Evolutionary conservation across 2,888 invertebrate genomes (phyloP), one percentile per base, ranked within the genome.

Genomic region (Caenorhabditis virilis): DNA sequence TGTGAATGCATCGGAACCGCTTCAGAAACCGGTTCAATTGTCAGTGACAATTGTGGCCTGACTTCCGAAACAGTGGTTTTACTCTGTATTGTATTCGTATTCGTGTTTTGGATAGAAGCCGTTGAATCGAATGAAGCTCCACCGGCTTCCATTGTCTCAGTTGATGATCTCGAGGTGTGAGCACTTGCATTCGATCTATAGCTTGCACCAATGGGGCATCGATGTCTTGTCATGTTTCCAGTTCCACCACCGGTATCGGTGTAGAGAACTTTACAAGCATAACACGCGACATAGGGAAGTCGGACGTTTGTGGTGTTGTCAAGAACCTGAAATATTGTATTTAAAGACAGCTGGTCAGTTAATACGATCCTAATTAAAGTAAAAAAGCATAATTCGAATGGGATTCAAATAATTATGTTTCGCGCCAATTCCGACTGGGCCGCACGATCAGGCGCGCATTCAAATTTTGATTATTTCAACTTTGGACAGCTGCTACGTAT

Each of bases 181-280:
- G 55, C 63, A 33, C 60, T 61, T 9, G 62, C 58, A 61, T 61
- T 67, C n/a, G 59, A 61, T 18, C 78, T 64, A 46, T 78, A 78
- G 58, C 76, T 76, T 46, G 54, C 66, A 25, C 78, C 77, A 35
- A 77, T 66, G 2, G 75, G 74, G 41, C 80, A 80, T 16, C 81
- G 63, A 62, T 81, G 81, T 2, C 81, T 50, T 15, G 81, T 81
- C 81, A 81, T 81, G 57, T 81, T 80, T 4, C 80, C 80, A 18
- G 80, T 80, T 25, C 80, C 80, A 18, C 80, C 80, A 16, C 80
- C 80, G 7, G 80, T 80, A 58, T 80, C 81, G 26, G 81, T 81
- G 65, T 81, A 81, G 50, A 81, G 65, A 11, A 81, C 74, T 62
- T 80, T 81, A 64, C 81, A 81, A 3, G 81, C 80, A 54, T 79